These are phyloP conservation scores for Coreoperca whiteheadi DNA, from an alignment of 2,113 vertebrate species.

Conservation along the genomic window DNA sequence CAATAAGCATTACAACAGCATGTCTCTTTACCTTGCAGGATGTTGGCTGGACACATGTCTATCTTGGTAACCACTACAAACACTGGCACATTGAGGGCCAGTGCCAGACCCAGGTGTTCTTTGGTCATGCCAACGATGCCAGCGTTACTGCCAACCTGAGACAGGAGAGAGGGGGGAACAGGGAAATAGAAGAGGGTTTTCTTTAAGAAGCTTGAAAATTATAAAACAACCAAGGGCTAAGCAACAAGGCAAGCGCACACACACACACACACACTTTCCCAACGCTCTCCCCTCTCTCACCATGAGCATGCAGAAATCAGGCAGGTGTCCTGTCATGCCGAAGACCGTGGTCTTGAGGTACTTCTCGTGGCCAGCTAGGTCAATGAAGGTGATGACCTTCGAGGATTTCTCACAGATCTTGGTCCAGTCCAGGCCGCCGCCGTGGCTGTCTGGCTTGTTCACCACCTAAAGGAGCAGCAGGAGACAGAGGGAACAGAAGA, in stretches of 20 bases:
- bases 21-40: slow-evolving; percentile 90
- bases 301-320: slow-evolving; percentile 99
- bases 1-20: not conserved
- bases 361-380: slow-evolving; percentile 95
- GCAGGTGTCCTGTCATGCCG: slow-evolving; percentile 96
- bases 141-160: slow-evolving; percentile 95
- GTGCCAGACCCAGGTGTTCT: slow-evolving; percentile 93
- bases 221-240: not conserved
- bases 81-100: slow-evolving; percentile 95
- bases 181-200: not conserved
- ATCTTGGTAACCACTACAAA: slow-evolving; percentile 98
- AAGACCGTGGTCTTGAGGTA: slow-evolving; percentile 97
- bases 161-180: not conserved
- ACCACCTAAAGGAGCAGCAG: slow-evolving; percentile 84
- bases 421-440: slow-evolving; percentile 95
- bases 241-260: not conserved
- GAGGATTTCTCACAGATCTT: slow-evolving; percentile 97
- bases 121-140: slow-evolving; percentile 98
- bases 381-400: slow-evolving; percentile 97
- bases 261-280: not conserved
- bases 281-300: slow-evolving; percentile 80
- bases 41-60: slow-evolving; percentile 97
- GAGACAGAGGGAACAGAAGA: not conserved
- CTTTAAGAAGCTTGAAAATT: not conserved
- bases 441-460: slow-evolving; percentile 95